Base-by-base conservation (phyloP, 2,797 vertebrate species). In the Gambusia yucatana region DNA sequence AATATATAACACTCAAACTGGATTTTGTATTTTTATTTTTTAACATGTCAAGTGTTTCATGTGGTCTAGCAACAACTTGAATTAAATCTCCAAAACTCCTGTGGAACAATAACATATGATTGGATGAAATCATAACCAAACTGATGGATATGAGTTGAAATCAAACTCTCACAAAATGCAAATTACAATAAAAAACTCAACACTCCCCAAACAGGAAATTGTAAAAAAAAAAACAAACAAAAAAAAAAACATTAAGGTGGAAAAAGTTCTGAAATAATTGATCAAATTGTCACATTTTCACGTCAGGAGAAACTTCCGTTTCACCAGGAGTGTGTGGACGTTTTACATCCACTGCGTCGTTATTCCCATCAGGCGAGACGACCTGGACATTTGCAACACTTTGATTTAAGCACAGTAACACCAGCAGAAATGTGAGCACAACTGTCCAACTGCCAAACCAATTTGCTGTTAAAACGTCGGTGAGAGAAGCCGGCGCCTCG, bases 401-500 rank as follows among this genome's bases (percentile, higher is more conserved):
- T 80, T 61, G 72, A 61, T 81, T 84, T 72, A 46, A 28, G 77
- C 78, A 33, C 4, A 33, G 48, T 25, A 25, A 55, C 72, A 93
- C 90, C 86, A 90, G 90, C 89, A 79, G 78, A 81, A 47, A 57
- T 36, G 47, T 43, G 39, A 43, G 75, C 74, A 30, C 83, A 81
- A 84, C 80, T 57, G 78, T 73, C 63, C 63, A 71, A 59, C 73
- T 73, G 77, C 67, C 22, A 43, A 79, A 57, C 50, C 16, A 11
- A 55, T 73, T 77, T 65, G 71, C 43, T 52, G 1, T 63, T 48
- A 55, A 70, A 74, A 87, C 61, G 80, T 84, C 73, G 47, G 80
- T 3, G 82, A 67, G 83, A 72, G 87, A 89, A 88, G 85, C 90
- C 91, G 92, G 89, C 87, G 88, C 82, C 80, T 86, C 86, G 82